These are phyloP conservation scores for Carcharodon carcharias DNA, from an alignment of 2,797 vertebrate species.

Conservation along the genomic window DNA sequence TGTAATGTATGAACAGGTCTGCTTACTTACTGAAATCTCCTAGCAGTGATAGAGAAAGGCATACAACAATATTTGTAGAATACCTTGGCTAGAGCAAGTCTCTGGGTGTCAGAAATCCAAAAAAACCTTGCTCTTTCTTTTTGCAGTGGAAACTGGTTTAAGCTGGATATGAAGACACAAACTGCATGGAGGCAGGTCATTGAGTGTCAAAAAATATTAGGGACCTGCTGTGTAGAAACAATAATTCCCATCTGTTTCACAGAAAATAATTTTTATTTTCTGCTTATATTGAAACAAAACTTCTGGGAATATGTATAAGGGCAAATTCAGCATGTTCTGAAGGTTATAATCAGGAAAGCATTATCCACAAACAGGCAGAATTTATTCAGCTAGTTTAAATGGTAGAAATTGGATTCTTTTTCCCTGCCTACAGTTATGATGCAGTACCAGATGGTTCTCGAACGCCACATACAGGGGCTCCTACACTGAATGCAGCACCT, in stretches of 20 bases:
- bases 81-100: conserved; percentile 58
- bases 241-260: conserved; percentile 95
- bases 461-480: conserved; percentile 76
- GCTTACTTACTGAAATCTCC: conserved; percentile 67
- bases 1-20: conserved; percentile 71
- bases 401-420: conserved; percentile 69
- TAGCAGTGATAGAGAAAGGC: conserved; percentile 66
- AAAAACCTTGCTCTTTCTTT: conserved; percentile 62
- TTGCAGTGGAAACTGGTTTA: conserved; percentile 74
- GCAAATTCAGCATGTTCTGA: conserved; percentile 73
- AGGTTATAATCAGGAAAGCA: conserved; percentile 72
- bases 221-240: conserved; percentile 92
- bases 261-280: conserved; percentile 99
- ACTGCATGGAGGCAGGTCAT: conserved; percentile 96
- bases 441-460: conserved; percentile 86
- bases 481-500: conserved; percentile 79
- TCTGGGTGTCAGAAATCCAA: conserved; percentile 49
- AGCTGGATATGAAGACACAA: conserved; percentile 99
- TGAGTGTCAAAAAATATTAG: conserved; percentile 96
- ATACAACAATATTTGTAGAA: conserved; percentile 54
- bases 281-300: conserved; percentile 97
- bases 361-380: conserved; percentile 69
- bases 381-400: conserved; percentile 71
- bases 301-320: conserved; percentile 86
- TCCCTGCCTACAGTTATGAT: conserved; percentile 63